Conservation (phyloP, 2,888 invertebrate species). For the Magallana nippona region DNA sequence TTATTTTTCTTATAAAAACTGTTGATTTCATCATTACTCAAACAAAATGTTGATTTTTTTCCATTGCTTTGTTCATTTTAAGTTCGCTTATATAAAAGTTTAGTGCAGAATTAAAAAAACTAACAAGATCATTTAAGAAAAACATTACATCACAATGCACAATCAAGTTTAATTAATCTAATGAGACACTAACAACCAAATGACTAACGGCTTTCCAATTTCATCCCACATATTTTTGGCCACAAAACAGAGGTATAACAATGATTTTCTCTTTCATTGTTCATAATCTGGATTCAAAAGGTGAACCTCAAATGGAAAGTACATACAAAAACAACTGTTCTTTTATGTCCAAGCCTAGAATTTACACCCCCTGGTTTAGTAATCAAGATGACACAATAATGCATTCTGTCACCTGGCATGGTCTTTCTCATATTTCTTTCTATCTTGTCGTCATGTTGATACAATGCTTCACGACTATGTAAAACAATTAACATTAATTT, state of each 20-base stretch:
- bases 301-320: slow-evolving; percentile 14
- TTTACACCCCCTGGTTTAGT: slow-evolving; percentile 33
- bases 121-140: not conserved
- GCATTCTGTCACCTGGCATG: slow-evolving; percentile 11
- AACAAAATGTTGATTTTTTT: no score
- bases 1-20: no score
- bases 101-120: no score
- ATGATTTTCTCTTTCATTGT: slow-evolving; percentile 1
- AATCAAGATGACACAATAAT: slow-evolving; percentile 35
- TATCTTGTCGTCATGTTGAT: slow-evolving; percentile 28
- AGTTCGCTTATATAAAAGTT: no score
- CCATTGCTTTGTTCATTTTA: no score
- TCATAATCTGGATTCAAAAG: slow-evolving; percentile 22
- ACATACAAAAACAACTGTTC: slow-evolving; percentile 28
- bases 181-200: slow-evolving; percentile 19
- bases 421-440: slow-evolving; percentile 33
- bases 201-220: slow-evolving; percentile 18
- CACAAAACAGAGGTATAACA: not conserved
- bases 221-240: slow-evolving; percentile 14
- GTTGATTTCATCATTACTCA: no score
- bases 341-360: slow-evolving; percentile 3
- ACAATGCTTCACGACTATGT: slow-evolving; percentile 30
- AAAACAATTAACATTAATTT: slow-evolving; percentile 35
- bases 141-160: slow-evolving; percentile 1
- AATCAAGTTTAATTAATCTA: slow-evolving; percentile 26